Evolutionary conservation across 2,113 vertebrate species (phyloP).

Genomic region (Etheostoma cragini): DNA sequence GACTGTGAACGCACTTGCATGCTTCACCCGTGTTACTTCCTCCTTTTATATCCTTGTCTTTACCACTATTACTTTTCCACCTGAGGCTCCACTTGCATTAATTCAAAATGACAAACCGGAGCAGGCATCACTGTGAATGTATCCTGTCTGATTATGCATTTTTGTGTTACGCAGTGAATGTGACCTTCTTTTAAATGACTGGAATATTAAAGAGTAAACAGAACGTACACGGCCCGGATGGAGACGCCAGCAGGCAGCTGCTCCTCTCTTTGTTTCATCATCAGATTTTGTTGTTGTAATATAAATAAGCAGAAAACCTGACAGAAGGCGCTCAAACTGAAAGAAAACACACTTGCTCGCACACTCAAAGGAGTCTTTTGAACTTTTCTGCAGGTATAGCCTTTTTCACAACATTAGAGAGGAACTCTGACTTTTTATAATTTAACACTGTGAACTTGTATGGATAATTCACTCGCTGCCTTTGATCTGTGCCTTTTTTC

Average conservation of each 20-base stretch:
- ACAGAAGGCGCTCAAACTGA: constrained; percentile 69
- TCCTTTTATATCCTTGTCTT: constrained; percentile 22
- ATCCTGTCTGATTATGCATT: constrained; percentile 65
- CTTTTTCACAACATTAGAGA: constrained; percentile 53
- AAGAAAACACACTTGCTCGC: constrained; percentile 43
- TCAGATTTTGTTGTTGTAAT: constrained; percentile 38
- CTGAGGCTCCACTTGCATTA: constrained; percentile 55
- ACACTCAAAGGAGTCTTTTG: constrained; percentile 63
- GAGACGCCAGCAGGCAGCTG: constrained; percentile 73
- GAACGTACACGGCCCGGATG: constrained; percentile 62
- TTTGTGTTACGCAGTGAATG: constrained; percentile 45
- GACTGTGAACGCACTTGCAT: constrained; percentile 18
- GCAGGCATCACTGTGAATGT: constrained; percentile 61
- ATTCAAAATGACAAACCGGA: constrained; percentile 56
- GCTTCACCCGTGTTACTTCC: constrained; percentile 38
- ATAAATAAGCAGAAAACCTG: constrained; percentile 73
- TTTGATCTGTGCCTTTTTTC: constrained; percentile 58
- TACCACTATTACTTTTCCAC: constrained; percentile 46
- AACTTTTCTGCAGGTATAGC: constrained; percentile 64
- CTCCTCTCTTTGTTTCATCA: constrained; percentile 66
- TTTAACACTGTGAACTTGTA: constrained; percentile 53
- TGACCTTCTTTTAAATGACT: constrained; percentile 76
- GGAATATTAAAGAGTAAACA: constrained; percentile 72
- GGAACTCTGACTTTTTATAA: constrained; percentile 59
- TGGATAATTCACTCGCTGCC: constrained; percentile 52